Percentiles rank a stretch among this genome's conserved stretches.
These are phyloP conservation scores for Dicrurus megarhynchus DNA, from an alignment of 2,113 vertebrate species.

Conservation along the genomic window DNA sequence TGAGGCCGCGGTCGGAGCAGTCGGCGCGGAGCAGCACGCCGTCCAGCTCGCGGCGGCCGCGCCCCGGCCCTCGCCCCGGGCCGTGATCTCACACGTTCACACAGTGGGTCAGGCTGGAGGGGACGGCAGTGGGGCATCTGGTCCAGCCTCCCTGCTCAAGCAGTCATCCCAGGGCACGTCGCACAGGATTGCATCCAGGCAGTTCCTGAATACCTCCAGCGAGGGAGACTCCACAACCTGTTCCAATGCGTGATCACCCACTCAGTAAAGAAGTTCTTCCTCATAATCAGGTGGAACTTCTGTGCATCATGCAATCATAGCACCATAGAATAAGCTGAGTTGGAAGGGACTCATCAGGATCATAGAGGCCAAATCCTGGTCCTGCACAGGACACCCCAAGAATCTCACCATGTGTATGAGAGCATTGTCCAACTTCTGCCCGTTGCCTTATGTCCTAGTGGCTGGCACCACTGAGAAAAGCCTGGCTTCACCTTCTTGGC, in stretches of 20 bases:
- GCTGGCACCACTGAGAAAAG: background rate
- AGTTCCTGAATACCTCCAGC: no score
- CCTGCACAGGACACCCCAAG: background rate
- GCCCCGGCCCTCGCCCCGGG: background rate
- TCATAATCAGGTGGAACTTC: background rate
- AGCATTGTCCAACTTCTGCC: background rate
- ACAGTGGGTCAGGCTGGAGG: background rate
- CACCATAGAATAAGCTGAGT: background rate
- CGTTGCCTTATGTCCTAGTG: background rate
- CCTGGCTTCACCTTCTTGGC: background rate
- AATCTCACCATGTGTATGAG: background rate
- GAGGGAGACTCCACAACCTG: background rate
- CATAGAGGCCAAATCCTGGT: background rate
- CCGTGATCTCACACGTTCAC: rapidly evolving
- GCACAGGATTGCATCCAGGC: background rate
- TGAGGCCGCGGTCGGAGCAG: slow-evolving; percentile 81
- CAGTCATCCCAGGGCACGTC: background rate
- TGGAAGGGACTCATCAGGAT: background rate
- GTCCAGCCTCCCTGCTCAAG: background rate
- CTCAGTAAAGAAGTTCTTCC: background rate
- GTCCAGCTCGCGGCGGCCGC: slow-evolving; percentile 76
- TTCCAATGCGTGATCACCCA: rapidly evolving
- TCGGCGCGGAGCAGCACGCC: slow-evolving; percentile 76
- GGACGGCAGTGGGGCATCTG: no score
- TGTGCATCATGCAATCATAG: background rate